These are phyloP conservation scores for Sminthurinus aureus DNA, from an alignment of 2,888 invertebrate genomes.

Conservation along the genomic window DNA sequence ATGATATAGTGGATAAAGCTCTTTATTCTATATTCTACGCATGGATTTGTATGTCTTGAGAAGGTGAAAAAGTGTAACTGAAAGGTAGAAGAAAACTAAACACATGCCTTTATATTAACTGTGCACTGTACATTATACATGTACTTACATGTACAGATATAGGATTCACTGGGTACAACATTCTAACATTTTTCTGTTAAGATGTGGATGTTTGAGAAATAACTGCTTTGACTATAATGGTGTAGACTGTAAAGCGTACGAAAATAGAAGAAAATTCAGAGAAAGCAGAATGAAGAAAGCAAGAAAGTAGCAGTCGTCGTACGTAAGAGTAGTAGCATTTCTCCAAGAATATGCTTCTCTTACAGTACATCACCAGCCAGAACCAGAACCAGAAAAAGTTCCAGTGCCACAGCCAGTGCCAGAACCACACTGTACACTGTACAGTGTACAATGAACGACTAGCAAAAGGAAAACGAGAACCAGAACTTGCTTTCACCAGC, in stretches of 20 bases:
- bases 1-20: neutral
- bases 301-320: neutral
- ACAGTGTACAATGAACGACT: too few relatives aligned
- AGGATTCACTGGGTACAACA: too few relatives aligned
- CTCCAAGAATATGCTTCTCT: neutral
- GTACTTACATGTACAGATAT: too few relatives aligned
- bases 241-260: neutral
- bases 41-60: neutral
- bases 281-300: neutral
- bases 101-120: too few relatives aligned
- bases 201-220: too few relatives aligned
- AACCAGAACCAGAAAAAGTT: neutral
- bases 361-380: neutral
- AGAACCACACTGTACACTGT: neutral
- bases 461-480: neutral
- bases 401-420: neutral
- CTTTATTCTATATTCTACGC: too few relatives aligned
- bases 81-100: too few relatives aligned
- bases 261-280: neutral
- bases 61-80: neutral
- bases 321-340: neutral
- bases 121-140: too few relatives aligned
- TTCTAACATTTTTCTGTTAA: too few relatives aligned
- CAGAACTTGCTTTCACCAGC: neutral
- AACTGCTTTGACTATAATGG: neutral